These are phyloP conservation scores for Australoheros facetus DNA, from an alignment of 2,797 vertebrate genomes.

Conservation along the genomic window DNA sequence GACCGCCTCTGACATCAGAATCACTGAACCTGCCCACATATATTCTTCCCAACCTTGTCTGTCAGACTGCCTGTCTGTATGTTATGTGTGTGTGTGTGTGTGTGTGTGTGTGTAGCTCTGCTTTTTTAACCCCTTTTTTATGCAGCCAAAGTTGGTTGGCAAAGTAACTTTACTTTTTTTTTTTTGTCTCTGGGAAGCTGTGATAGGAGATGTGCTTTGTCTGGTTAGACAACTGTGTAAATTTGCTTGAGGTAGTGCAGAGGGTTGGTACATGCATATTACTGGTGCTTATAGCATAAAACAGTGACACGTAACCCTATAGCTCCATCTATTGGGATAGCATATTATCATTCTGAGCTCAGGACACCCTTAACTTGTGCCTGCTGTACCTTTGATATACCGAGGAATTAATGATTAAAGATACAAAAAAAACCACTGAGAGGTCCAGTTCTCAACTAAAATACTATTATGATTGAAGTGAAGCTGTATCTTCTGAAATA, in stretches of 20 bases:
- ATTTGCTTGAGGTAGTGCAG: slow-evolving; percentile 15
- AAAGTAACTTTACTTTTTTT: slow-evolving; percentile 54
- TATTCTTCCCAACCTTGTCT: slow-evolving; percentile 73
- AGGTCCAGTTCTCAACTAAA: slow-evolving; percentile 1
- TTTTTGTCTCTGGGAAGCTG: slow-evolving; percentile 24
- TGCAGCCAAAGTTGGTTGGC: slow-evolving; percentile 58
- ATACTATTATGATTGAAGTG: slow-evolving; percentile 8
- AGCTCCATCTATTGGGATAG: not conserved
- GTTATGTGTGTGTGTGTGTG: slow-evolving; percentile 15
- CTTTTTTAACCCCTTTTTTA: slow-evolving; percentile 35
- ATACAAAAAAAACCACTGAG: not conserved
- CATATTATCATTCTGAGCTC: not conserved
- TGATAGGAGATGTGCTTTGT: slow-evolving; percentile 22
- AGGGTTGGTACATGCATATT: slow-evolving; percentile 21
- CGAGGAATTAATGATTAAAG: slow-evolving; percentile 8
- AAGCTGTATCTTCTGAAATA: not conserved
- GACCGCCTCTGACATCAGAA: slow-evolving; percentile 73
- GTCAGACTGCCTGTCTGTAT: slow-evolving; percentile 59
- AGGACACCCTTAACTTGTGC: not conserved
- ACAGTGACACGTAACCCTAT: slow-evolving; percentile 2
- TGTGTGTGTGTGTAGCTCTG: slow-evolving; percentile 16
- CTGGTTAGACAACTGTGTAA: slow-evolving; percentile 13
- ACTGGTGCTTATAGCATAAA: slow-evolving; percentile 15
- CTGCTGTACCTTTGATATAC: not conserved
- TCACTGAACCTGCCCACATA: slow-evolving; percentile 78